Base-by-base conservation (phyloP, 2,797 vertebrate species). In the Peromyscus nudipes region DNA sequence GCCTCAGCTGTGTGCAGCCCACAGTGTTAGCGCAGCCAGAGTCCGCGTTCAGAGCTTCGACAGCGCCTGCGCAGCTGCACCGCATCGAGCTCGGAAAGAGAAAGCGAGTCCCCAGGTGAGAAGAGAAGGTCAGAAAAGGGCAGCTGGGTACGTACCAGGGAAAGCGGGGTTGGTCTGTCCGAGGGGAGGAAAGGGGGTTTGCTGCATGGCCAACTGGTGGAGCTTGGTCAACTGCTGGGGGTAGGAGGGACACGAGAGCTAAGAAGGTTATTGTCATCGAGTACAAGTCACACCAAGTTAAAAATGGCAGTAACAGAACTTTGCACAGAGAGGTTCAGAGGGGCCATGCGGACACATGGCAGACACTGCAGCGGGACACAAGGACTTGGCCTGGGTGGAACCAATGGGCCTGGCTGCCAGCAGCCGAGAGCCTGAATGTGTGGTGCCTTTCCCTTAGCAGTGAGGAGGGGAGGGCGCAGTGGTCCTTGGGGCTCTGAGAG, bases 111-210 rank as follows among this genome's bases (percentile, higher is more conserved):
- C 99, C 99, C 98, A 99, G 99, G 99, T 99, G 99, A 99, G 98
- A 99, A 99, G 99, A 99, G 99, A 99, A 99, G 98, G 99, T 98
- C 98, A 98, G 99, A 98, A 99, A 98, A 99, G 99, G 99, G 99
- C 95, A 79, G 98, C 98, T 99, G 99, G 99, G 99, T 99, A 99
- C 99, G 99, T 99, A 99, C 99, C 99, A 99, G 99, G 99, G 99
- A 99, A 99, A 99, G 99, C 99, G 99, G 99, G 99, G 99, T 99
- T 99, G 99, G 99, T 99, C 99, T 99, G 99, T 99, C 99, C 99
- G 98, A 99, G 99, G 99, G 99, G 99, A 99, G 99, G 99, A 99
- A 99, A 99, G 98, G 99, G 99, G 99, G 99, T 99, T 99, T 99
- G 99, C 99, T 99, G 99, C 99, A 99, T 99, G 99, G 99, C 99